Evolutionary conservation across 2,113 vertebrate species (phyloP).

Genomic region (Scopus umbretta): DNA sequence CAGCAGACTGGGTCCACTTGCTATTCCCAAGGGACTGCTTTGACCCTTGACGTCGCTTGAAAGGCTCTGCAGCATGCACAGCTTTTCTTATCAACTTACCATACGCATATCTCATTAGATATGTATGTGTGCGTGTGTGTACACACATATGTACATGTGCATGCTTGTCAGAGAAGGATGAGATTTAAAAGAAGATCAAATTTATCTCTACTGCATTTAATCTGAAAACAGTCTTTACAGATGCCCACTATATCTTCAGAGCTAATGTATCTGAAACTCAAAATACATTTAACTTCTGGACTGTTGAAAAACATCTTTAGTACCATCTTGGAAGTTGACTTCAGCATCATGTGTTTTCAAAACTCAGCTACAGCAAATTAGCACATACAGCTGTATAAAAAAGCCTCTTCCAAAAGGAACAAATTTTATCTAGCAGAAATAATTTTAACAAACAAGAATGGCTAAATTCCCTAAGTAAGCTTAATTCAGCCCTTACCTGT

Average conservation of each 20-base stretch:
- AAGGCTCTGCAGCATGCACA: not conserved
- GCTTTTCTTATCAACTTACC: not conserved
- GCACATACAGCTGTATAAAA: not conserved
- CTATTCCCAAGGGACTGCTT: not conserved
- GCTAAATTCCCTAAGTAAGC: not conserved
- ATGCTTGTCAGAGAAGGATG: not conserved
- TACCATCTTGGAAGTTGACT: not conserved
- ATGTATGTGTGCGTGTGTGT: too few relatives aligned
- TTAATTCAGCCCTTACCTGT: not conserved
- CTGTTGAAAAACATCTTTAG: not conserved
- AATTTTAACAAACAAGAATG: not conserved
- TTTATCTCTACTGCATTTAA: not conserved
- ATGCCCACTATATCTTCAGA: not conserved
- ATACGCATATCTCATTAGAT: accelerated
- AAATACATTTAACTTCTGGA: not conserved
- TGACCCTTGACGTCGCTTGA: not conserved
- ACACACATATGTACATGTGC: accelerated
- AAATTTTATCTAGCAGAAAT: not conserved
- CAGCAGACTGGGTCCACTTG: not conserved
- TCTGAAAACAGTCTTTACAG: not conserved
- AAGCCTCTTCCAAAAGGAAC: not conserved
- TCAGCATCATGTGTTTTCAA: not conserved
- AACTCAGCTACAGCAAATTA: not conserved
- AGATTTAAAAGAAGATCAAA: not conserved
- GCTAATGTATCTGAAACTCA: not conserved